These are phyloP conservation scores for Junco hyemalis DNA, from an alignment of 2,113 vertebrate species.

Conservation along the genomic window DNA sequence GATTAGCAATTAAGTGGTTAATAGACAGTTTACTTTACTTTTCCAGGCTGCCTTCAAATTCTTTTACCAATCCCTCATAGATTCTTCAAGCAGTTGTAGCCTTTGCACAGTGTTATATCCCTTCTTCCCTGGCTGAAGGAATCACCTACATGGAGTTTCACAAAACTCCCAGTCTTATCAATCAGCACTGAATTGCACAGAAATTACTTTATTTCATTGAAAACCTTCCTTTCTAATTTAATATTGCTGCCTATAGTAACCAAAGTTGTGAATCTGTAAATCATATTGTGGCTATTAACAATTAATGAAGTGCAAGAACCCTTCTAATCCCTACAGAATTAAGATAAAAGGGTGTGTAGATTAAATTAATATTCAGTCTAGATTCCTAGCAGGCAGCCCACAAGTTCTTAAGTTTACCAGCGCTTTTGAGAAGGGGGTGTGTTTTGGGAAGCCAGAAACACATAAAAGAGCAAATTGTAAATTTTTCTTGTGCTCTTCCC, in stretches of 20 bases:
- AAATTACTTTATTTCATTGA: not conserved
- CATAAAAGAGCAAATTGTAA: not conserved
- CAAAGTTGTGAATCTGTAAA: not conserved
- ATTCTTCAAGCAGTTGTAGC: not conserved
- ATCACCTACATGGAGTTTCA: not conserved
- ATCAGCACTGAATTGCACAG: not conserved
- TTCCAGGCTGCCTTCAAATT: not conserved
- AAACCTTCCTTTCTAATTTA: not conserved
- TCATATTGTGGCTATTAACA: not conserved
- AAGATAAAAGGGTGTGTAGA: not conserved
- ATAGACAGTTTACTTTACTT: not conserved
- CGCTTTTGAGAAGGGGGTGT: not conserved
- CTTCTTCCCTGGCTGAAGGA: not conserved
- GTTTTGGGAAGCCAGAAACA: not conserved
- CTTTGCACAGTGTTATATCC: not conserved
- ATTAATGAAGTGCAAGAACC: not conserved
- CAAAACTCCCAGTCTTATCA: not conserved
- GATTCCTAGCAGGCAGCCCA: not conserved
- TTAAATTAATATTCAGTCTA: not conserved
- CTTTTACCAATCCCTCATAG: not conserved
- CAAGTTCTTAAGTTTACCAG: not conserved
- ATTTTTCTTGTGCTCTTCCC: not conserved
- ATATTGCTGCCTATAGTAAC: not conserved
- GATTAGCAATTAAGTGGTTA: slow-evolving; percentile 11
- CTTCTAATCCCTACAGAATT: not conserved